These are phyloP conservation scores for Sebastes ruberrimus DNA, from an alignment of 2,797 vertebrate genomes.

Conservation along the genomic window DNA sequence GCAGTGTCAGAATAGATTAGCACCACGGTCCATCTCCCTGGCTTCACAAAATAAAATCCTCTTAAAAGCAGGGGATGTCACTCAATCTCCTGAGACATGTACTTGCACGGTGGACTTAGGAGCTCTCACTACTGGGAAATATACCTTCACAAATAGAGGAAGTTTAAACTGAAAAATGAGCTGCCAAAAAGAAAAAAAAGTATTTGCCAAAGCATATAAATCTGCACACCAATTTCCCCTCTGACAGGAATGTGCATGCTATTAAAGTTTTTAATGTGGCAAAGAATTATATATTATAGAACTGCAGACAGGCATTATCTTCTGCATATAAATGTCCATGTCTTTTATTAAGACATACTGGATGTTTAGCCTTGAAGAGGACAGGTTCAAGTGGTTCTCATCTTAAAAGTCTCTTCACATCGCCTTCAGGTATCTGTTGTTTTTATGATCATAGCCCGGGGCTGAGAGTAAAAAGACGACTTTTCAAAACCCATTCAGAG, in stretches of 20 bases:
- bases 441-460: slow-evolving; percentile 61
- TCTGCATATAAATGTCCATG: background rate
- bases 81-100: slow-evolving; percentile 76
- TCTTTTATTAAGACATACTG: slow-evolving; percentile 5
- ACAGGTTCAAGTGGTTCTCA: slow-evolving; percentile 67
- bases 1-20: slow-evolving; percentile 80
- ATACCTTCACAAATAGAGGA: slow-evolving; percentile 72
- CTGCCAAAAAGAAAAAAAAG: slow-evolving; percentile 14
- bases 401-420: slow-evolving; percentile 58
- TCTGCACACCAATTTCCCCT: background rate
- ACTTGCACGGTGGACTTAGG: slow-evolving; percentile 67
- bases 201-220: slow-evolving; percentile 39
- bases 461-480: slow-evolving; percentile 60
- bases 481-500: slow-evolving; percentile 69
- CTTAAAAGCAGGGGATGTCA: slow-evolving; percentile 77
- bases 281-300: background rate
- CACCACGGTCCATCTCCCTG: slow-evolving; percentile 71
- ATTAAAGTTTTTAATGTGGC: background rate
- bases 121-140: slow-evolving; percentile 65
- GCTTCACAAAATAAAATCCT: slow-evolving; percentile 77
- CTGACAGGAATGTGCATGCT: background rate
- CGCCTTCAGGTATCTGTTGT: slow-evolving; percentile 62
- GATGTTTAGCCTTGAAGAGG: slow-evolving; percentile 15
- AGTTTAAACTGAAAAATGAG: slow-evolving; percentile 61
- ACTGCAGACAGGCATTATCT: background rate